Evolutionary conservation across 2,888 invertebrate species (phyloP).

Genomic region (Lasioglossum pauxillum): DNA sequence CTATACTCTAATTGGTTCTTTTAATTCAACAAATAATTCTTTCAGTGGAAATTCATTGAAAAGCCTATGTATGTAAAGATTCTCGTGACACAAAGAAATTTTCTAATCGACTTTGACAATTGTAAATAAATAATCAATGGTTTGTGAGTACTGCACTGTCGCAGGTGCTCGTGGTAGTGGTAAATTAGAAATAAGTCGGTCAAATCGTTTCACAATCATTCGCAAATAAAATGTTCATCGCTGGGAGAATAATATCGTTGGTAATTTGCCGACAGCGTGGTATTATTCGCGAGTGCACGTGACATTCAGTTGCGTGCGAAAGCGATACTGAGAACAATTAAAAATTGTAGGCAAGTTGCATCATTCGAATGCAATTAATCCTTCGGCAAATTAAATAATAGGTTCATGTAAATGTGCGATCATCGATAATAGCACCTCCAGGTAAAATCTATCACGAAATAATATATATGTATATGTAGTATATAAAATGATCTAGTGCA

Average conservation of each 20-base stretch:
- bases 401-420: neutral
- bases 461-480: neutral
- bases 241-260: neutral
- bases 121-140: neutral
- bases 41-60: neutral
- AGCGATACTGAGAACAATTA: neutral
- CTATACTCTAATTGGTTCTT: neutral
- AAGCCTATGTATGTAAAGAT: neutral
- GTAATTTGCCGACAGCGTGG: neutral
- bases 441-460: neutral
- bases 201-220: neutral
- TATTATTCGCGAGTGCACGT: neutral
- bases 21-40: neutral
- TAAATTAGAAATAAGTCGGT: neutral
- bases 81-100: neutral
- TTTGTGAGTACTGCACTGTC: neutral
- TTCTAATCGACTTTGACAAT: neutral
- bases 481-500: neutral
- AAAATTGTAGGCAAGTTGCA: constrained; percentile 1
- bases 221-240: neutral
- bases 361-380: constrained; percentile 3
- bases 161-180: neutral
- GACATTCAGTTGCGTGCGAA: neutral
- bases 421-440: neutral
- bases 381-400: neutral